Base-by-base conservation (phyloP, 2,113 vertebrate genomes). In the Genyomyrus donnyi region DNA sequence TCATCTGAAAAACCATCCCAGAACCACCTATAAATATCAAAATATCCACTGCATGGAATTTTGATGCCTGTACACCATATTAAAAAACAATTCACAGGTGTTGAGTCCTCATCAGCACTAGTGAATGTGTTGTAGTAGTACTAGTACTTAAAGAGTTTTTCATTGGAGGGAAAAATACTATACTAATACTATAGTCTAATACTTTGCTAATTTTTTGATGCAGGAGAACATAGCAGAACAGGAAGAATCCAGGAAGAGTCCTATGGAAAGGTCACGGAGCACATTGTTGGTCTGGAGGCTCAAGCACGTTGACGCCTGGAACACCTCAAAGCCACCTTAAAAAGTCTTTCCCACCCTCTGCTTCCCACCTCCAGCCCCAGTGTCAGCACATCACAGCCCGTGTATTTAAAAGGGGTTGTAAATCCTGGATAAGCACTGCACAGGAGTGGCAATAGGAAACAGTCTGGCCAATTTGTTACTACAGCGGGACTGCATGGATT, bases 401-500 rank as follows among this genome's bases (percentile, higher is more conserved):
- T 62, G 87, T 66, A n/a, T 88, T 88, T 88, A 66, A 56, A 88
- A 66, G 87, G 87, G 35, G 39, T 1, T 62, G 56, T 66, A 88
- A 88, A 88, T 52, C 19, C 8, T 19, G 42, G 39, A 39, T 88
- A 66, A 88, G 35, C 49, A 46, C 87, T 48, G 87, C 52, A 53
- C 24, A 21, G 39, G 53, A 88, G 39, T 45, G 87, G 87, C 53
- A 88, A 45, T 88, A 88, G 87, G 87, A 88, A 88, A 88, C 48
- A 49, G 35, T 53, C 56, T 24, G 39, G 53, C 31, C 87, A 62
- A 88, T 88, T 52, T 58, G 53, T 88, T 58, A 87, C 85, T 53
- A 19, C 85, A 87, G 49, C 17, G 85, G 46, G 10, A 50, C 7
- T 62, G 31, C 56, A 35, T 31, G 31, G 17, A 88, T 88, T 88